A percentile compares a stretch with the other conserved stretches of the same genome.
These are phyloP conservation scores for Scaptomyza reducta DNA, from an alignment of 2,888 invertebrate species.

Conservation along the genomic window DNA sequence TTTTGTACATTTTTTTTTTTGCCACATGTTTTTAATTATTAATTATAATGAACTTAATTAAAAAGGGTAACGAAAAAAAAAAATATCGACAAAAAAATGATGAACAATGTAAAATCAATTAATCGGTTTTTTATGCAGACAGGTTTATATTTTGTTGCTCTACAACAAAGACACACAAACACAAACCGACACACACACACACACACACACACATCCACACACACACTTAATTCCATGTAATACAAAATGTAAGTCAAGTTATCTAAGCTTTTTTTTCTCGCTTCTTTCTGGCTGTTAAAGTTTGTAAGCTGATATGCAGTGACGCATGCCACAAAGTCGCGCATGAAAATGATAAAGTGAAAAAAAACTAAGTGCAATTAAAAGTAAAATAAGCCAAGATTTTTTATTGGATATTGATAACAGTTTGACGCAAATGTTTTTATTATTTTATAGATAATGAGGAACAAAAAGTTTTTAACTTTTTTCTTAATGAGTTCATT, in stretches of 20 bases:
- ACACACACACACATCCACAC: neutral
- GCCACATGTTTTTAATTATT: neutral
- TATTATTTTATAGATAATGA: too few species aligned
- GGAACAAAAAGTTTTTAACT: too few species aligned
- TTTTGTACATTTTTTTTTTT: too few species aligned
- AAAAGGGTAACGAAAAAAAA: too few species aligned
- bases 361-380: neutral
- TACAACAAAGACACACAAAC: neutral
- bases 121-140: neutral
- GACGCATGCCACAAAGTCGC: neutral
- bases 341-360: too few species aligned
- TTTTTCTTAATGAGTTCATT: too few species aligned
- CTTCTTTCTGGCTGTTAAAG: neutral
- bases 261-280: neutral
- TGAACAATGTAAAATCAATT: neutral
- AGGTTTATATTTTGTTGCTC: neutral
- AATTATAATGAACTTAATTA: neutral
- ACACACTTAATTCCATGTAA: neutral
- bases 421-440: neutral
- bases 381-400: neutral
- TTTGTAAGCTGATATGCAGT: conserved; percentile 3
- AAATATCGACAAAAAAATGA: neutral
- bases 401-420: neutral
- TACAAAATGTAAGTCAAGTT: neutral
- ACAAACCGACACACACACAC: neutral